Evolutionary conservation across 2,888 invertebrate species (phyloP), one percentile per base, ranked within the genome.

Genomic region (Siphlonurus alternatus): DNA sequence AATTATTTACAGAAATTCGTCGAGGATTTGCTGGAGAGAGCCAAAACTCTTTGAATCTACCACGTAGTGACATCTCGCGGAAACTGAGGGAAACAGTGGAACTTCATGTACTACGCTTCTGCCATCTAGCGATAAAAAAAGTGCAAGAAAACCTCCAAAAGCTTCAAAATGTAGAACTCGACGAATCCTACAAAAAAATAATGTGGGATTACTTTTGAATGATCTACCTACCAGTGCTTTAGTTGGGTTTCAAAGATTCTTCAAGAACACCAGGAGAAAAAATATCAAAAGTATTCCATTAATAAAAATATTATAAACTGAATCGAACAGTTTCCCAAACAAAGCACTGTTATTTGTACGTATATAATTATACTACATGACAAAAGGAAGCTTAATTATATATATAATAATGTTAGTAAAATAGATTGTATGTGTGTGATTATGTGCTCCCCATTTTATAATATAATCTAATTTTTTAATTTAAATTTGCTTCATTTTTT

Each of bases 11-110:
- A 90, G 90, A 91, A 89, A 86, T 92, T 92, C 78, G 89, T 91
- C 76, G 89, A 89, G 75, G 91, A 91, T 78, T 81, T 92, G 74
- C 80, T 92, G 77, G 90, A 89, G 76, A 88, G 89, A 77, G 90
- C 90, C 75, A 91, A 91, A 79, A 91, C 91, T 75, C 84, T 92
- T 76, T 89, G 87, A 83, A 61, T 59, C 18, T 72, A 71, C 74
- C 74, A 75, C 25, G 72, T 74, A 2, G 76, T 70, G 5, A 76
- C 74, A n/a, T 73, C 77, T 66, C 76, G 77, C 51, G 77, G 73
- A 65, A 84, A 66, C 38, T 10, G 38, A 38, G 7, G 15, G 15
- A 38, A 38, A 38, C 5, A 38, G 38, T 15, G 38, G 38, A 38
- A 15, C 38, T 38, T 38, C 15, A 15, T 38, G 38, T 15, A 5